Evolutionary conservation across 2,797 vertebrate genomes (phyloP).

Genomic region (Anas bernieri): DNA sequence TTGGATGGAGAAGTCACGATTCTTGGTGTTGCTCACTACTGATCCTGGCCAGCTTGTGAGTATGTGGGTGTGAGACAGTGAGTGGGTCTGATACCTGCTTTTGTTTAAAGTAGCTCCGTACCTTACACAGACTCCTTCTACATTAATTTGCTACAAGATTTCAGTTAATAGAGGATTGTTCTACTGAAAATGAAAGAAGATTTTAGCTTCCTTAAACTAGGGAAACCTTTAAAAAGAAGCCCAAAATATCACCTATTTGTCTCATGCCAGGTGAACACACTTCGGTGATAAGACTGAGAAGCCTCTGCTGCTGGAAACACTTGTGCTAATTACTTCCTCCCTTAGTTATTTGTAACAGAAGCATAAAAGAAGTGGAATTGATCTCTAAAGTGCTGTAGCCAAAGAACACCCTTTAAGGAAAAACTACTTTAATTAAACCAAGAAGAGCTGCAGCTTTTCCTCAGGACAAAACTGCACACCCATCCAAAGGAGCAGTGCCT

Average conservation of each 20-base stretch:
- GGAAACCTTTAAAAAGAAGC: not conserved
- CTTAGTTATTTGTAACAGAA: not conserved
- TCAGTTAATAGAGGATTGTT: not conserved
- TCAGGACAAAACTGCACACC: not conserved
- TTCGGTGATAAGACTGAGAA: not conserved
- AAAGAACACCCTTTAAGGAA: constrained; percentile 16
- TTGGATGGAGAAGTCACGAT: not conserved
- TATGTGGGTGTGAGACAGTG: not conserved
- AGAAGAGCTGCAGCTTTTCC: constrained; percentile 16
- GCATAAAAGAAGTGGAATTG: not conserved
- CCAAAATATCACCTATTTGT: not conserved
- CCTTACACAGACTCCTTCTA: not conserved
- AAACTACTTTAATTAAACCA: constrained; percentile 36
- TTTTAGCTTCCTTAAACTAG: not conserved
- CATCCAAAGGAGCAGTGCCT: not conserved
- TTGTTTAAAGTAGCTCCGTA: not conserved
- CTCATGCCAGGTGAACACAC: not conserved
- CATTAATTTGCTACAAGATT: not conserved
- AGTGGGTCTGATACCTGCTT: not conserved
- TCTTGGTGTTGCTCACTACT: not conserved
- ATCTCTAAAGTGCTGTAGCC: not conserved
- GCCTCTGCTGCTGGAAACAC: not conserved
- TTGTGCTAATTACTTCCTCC: not conserved
- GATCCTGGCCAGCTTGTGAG: not conserved
- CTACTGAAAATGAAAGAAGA: not conserved